These are phyloP conservation scores for Mormyrus proboscirostris DNA, from an alignment of 2,797 vertebrate genomes.

Conservation along the genomic window DNA sequence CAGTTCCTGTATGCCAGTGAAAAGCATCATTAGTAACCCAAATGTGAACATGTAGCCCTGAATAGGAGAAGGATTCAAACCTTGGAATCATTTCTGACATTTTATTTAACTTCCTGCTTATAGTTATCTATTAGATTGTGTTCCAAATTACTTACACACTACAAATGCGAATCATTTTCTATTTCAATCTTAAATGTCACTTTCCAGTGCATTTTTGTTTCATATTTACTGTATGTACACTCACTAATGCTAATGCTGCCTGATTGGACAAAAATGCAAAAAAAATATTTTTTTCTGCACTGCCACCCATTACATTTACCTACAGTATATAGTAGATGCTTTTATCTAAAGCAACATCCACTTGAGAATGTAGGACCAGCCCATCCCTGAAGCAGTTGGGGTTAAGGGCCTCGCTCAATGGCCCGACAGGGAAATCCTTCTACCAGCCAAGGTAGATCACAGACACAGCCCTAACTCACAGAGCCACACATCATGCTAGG, in stretches of 20 bases:
- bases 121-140: background rate
- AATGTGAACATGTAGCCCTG: background rate
- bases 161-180: background rate
- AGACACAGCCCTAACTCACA: background rate
- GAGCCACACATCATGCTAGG: background rate
- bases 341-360: background rate
- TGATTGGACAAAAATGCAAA: background rate
- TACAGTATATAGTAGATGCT: background rate
- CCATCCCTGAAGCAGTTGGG: background rate
- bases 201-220: background rate
- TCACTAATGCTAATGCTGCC: background rate
- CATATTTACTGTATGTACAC: background rate
- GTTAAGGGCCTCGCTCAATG: background rate
- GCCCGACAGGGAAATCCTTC: background rate
- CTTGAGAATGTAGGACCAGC: background rate
- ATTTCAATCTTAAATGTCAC: background rate
- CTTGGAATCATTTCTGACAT: background rate
- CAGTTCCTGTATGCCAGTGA: background rate
- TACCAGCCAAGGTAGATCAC: background rate
- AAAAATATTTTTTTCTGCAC: background rate
- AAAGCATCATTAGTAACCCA: background rate
- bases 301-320: background rate
- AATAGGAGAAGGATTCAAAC: background rate
- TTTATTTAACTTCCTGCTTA: background rate
- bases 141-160: background rate